These are phyloP conservation scores for Lepilemur ruficaudatus DNA, from an alignment of 2,797 vertebrate genomes.

Conservation along the genomic window DNA sequence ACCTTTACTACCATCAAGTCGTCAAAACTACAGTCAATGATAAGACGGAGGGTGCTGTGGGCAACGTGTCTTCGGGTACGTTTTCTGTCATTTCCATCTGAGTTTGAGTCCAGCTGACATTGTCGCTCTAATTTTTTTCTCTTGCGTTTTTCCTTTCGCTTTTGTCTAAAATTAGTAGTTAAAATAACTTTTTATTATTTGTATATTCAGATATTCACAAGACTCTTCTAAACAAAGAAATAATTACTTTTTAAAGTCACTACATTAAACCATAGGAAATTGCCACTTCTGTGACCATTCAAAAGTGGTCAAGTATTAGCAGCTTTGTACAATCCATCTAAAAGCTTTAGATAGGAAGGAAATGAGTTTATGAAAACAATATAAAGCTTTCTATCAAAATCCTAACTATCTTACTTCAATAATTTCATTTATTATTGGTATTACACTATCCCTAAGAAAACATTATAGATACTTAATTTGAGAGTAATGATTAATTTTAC, in stretches of 20 bases:
- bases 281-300: background rate
- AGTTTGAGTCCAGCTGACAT: constrained; percentile 80
- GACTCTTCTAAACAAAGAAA: constrained; percentile 10
- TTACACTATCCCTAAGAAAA: background rate
- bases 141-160: constrained; percentile 93
- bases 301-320: background rate
- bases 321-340: background rate
- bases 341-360: background rate
- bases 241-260: background rate
- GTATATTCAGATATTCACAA: constrained; percentile 10
- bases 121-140: constrained; percentile 92
- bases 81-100: constrained; percentile 84
- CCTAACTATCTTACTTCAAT: background rate
- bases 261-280: background rate
- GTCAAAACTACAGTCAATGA: constrained; percentile 98
- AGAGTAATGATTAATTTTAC: background rate
- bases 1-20: constrained; percentile 94
- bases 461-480: background rate
- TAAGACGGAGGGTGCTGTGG: constrained; percentile 89
- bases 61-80: constrained; percentile 85
- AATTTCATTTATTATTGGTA: constrained; percentile 9
- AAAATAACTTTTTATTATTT: constrained; percentile 27
- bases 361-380: constrained; percentile 4
- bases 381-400: constrained; percentile 18
- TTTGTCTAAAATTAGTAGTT: constrained; percentile 87